phyloP scores from a whole-genome alignment of 1,140 invertebrate genomes.

The Nylanderia fulva region DNA sequence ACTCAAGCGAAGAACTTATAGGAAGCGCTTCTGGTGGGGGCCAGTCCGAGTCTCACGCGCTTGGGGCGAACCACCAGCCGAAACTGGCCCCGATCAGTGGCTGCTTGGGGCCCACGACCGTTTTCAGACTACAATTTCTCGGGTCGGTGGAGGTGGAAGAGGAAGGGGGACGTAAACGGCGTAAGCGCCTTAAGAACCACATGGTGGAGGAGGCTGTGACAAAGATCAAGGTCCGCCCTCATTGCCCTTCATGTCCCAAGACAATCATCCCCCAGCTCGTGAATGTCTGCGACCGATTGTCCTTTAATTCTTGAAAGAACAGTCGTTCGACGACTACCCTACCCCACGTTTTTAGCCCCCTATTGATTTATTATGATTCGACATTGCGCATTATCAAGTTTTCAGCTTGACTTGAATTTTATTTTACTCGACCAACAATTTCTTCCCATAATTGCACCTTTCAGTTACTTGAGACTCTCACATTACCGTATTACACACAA shows the following conservation, averaged over 20 bases:
- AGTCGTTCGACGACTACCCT: conserved; percentile 1
- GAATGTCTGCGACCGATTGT: conserved; percentile 19
- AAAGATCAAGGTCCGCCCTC: conserved; percentile 95
- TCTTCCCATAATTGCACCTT: conserved; percentile 11
- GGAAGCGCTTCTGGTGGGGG: conserved; percentile 83
- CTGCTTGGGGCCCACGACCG: conserved; percentile 86
- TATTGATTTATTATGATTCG: conserved; percentile 49
- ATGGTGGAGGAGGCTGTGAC: conserved; percentile 98
- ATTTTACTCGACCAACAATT: conserved; percentile 20
- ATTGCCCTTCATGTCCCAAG: conserved; percentile 67
- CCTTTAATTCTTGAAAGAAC: conserved; percentile 39
- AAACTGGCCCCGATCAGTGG: conserved; percentile 84
- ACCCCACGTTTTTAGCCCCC: conserved; percentile 11
- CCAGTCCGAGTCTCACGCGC: conserved; percentile 80
- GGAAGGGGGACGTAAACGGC: conserved; percentile 89
- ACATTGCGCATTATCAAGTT: background rate
- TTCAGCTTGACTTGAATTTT: conserved; percentile 35
- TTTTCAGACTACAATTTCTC: conserved; percentile 93
- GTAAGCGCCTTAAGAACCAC: conserved; percentile 94
- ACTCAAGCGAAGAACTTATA: conserved; percentile 85
- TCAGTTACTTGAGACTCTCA: background rate
- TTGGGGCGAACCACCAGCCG: conserved; percentile 84
- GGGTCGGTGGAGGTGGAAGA: conserved; percentile 95
- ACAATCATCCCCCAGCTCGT: conserved; percentile 40
- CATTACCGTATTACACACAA: conserved; percentile 18